Base-by-base conservation (phyloP, 1,140 invertebrate species). In the Homarus americanus region DNA sequence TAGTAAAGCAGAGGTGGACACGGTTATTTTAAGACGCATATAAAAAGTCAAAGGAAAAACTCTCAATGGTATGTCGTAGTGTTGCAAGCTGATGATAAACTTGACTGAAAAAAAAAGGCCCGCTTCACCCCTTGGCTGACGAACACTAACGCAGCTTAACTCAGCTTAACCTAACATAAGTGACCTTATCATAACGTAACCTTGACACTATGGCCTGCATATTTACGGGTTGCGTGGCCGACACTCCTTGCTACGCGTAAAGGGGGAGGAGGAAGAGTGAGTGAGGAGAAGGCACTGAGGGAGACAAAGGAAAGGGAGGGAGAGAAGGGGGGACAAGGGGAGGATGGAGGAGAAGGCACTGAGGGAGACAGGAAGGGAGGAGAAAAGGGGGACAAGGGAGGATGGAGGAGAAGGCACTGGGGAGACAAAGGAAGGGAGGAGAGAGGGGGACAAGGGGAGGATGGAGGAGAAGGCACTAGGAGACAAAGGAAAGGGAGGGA, bases 141-240 rank as follows among this genome's bases (percentile, higher is more conserved):
- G n/a, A 20, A 58, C 15, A 20, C 12, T 28, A 58, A 24, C 53
- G 9, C 20, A 69, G 24, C 63, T 2, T 69, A 69, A 69, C 63
- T 69, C n/a, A 69, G 5, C 53, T 69, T 7, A 28, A 28, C 63
- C n/a, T 69, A 69, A 69, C 63, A 5, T 32, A 69, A 69, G n/a
- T 69, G 63, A 69, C 63, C n/a, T 69, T 69, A 69, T 69, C 2
- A 69, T 69, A 32, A 69, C n/a, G 5, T 32, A 69, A 69, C 63
- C 63, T 69, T 69, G 63, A 69, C 63, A 69, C 63, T 69, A 69
- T 69, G 63, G 63, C 63, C 63, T 69, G 63, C 63, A 69, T 69
- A 69, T 69, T 69, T 69, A 69, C 63, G 63, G 58, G 58, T 63
- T 63, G 58, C 58, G 15, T 63, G 58, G n/a, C 63, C 24, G 63